Evolutionary conservation across 2,113 vertebrate species (phyloP), one percentile per base, ranked within the genome.

Genomic region (Prionailurus bengalensis): DNA sequence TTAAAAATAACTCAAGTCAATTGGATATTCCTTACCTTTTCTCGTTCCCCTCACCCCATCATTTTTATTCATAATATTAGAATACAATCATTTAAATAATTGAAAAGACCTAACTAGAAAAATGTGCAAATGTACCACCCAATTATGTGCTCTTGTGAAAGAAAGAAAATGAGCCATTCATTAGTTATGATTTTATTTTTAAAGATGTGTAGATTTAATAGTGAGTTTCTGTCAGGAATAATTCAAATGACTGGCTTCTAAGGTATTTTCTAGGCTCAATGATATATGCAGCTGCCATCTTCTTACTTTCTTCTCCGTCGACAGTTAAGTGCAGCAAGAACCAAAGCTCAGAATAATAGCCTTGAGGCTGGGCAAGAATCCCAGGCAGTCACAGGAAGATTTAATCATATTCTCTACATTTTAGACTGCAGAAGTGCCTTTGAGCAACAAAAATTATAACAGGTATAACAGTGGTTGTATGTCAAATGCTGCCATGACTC

Each of bases 1-100:
- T 93, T 89, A 81, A 65, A 36, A 71, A 79, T 27, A 92, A 85
- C 74, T 81, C n/a, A 96, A 93, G 14, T 42, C 48, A 92, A 97
- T 7, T 74, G 23, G 23, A 87, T 11, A 91, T 76, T 91, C 27
- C 14, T 93, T 94, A 25, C 19, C 8, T 91, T 83, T 93, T 39
- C 66, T 91, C 29, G 53, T 42, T 74, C 4, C 36, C 36, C 13
- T 79, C 53, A 53, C 55, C 55, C 55, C 19, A 6, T 55, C 8
- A 85, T 68, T 95, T 93, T 87, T 78, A 68, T 73, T 93, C 6
- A 74, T 80, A 92, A 51, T 76, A 76, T 65, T 90, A 70, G 48
- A 61, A 83, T 79, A 74, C 4, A 23, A 63, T 95, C 9, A 86
- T 74, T 93, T 94, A 84, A 91, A 78, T 86, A 73, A 95, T 39